phyloP scores from a whole-genome alignment of 2,797 vertebrate species.

The Melanitta fusca region DNA sequence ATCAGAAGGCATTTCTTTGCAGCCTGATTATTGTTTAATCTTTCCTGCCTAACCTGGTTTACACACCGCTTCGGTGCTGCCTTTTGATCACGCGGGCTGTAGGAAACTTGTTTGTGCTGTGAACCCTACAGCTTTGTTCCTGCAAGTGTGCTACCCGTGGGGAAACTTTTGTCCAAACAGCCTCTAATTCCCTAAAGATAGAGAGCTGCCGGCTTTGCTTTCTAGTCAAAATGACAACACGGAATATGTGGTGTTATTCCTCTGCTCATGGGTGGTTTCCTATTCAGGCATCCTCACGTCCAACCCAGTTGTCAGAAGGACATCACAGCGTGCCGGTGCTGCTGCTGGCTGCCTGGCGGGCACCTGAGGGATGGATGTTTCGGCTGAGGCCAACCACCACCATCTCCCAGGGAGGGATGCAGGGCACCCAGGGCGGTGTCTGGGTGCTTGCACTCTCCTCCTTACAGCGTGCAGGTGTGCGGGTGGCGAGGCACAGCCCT shows the following conservation, averaged over 20 bases:
- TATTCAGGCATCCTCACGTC: not conserved
- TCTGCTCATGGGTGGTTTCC: conserved; percentile 33
- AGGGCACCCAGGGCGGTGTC: accelerated
- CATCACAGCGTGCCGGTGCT: not conserved
- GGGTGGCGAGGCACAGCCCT: not conserved
- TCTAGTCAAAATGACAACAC: conserved; percentile 38
- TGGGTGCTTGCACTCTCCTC: not conserved
- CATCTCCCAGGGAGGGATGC: not conserved
- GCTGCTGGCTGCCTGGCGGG: not conserved
- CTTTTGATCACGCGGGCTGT: conserved; percentile 18
- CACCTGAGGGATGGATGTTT: conserved; percentile 6
- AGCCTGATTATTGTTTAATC: not conserved
- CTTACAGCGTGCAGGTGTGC: accelerated
- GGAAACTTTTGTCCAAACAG: conserved; percentile 57
- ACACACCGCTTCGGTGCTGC: not conserved
- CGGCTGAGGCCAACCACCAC: not conserved
- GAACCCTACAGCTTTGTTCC: conserved; percentile 48
- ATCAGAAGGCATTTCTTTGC: not conserved
- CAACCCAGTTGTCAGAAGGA: conserved; percentile 44
- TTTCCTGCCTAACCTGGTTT: not conserved
- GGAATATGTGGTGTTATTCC: conserved; percentile 35
- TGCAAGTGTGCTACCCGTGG: not conserved
- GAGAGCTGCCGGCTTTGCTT: conserved; percentile 26
- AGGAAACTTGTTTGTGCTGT: conserved; percentile 17
- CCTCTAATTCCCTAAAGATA: conserved; percentile 26